phyloP scores from a whole-genome alignment of 2,797 vertebrate genomes.

The Catharus ustulatus region DNA sequence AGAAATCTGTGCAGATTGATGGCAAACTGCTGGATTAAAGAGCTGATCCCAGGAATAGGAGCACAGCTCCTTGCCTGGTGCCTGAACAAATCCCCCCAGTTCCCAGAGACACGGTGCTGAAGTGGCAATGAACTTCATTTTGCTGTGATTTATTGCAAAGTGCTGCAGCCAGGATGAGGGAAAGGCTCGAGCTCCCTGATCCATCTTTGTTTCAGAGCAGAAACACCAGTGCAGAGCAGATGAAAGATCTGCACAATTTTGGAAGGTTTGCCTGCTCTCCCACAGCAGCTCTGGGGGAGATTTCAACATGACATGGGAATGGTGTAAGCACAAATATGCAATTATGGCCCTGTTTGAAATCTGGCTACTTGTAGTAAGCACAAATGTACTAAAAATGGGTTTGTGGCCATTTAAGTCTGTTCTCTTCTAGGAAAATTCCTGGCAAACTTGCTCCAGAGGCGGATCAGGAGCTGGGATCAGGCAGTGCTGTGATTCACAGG shows the following conservation, averaged over 20 bases:
- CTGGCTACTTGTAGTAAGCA: neutral
- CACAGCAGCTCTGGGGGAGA: neutral
- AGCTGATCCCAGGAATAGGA: constrained; percentile 13
- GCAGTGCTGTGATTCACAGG: neutral
- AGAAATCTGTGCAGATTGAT: neutral
- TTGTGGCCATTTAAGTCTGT: neutral
- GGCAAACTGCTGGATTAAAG: neutral
- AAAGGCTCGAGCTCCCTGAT: neutral
- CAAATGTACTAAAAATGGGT: neutral
- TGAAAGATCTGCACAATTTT: neutral
- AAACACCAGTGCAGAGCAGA: neutral
- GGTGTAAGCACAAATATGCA: neutral
- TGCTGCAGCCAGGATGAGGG: neutral
- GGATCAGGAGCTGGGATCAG: neutral
- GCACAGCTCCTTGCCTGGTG: neutral
- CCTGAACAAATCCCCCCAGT: neutral
- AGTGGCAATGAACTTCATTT: neutral
- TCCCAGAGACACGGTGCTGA: neutral
- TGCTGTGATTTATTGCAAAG: neutral
- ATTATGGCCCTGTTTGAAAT: neutral
- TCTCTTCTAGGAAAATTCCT: neutral
- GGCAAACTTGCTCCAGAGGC: neutral
- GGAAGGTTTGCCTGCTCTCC: constrained; percentile 13
- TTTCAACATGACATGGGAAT: neutral
- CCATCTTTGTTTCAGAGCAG: neutral